Percentiles rank a stretch among this genome's conserved stretches.
Evolutionary conservation across 2,797 vertebrate species (phyloP).

Genomic region (Erethizon dorsatum): DNA sequence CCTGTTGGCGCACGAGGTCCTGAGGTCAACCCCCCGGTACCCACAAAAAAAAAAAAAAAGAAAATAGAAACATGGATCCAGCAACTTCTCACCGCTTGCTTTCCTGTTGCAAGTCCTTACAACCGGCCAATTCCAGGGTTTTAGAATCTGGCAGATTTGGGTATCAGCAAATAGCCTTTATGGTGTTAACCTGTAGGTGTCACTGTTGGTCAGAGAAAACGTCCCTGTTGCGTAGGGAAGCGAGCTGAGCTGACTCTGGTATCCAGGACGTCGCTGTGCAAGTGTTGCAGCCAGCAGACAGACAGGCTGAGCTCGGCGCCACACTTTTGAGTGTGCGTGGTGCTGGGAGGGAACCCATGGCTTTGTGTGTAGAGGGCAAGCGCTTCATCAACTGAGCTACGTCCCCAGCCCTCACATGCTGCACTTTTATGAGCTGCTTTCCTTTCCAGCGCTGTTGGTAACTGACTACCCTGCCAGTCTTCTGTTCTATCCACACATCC

Average conservation of each 20-base stretch:
- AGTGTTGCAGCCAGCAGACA: neutral
- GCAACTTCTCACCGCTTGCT: neutral
- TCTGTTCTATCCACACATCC: neutral
- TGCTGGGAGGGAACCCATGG: neutral
- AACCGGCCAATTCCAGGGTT: neutral
- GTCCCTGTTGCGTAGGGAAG: neutral
- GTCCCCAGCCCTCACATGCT: neutral
- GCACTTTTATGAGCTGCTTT: neutral
- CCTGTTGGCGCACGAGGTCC: too few species aligned
- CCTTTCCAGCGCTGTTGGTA: neutral
- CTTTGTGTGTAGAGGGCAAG: neutral
- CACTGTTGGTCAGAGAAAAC: constrained; percentile 55
- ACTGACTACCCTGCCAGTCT: neutral
- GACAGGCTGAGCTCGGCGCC: neutral
- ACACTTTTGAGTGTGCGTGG: neutral
- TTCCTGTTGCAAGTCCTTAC: neutral
- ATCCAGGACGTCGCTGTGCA: neutral
- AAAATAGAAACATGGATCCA: neutral
- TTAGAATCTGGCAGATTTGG: neutral
- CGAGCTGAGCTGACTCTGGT: neutral
- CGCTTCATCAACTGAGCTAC: neutral
- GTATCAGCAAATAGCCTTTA: neutral
- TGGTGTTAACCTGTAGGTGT: constrained; percentile 56
- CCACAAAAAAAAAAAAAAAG: too few species aligned
- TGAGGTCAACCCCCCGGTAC: too few species aligned